A percentile compares a stretch with the other conserved stretches of the same genome.
phyloP scores from a whole-genome alignment of 2,113 vertebrate genomes.

The Toxotes jaculatrix region DNA sequence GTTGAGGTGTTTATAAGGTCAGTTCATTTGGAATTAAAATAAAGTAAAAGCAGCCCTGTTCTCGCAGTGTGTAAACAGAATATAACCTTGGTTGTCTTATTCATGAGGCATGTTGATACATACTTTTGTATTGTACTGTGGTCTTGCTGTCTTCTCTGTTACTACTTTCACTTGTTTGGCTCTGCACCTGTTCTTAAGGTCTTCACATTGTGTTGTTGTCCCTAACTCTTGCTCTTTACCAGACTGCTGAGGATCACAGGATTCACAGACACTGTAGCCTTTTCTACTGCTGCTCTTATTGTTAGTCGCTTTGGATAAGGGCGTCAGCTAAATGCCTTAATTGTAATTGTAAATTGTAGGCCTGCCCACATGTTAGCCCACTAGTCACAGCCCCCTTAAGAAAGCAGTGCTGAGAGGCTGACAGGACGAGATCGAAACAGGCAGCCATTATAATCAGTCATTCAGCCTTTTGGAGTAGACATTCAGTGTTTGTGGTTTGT shows the following conservation, averaged over 20 bases:
- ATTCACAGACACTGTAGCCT: constrained; percentile 51
- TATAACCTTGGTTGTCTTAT: constrained; percentile 7
- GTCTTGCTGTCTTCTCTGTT: constrained; percentile 18
- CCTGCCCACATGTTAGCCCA: constrained; percentile 75
- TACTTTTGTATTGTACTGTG: constrained; percentile 25
- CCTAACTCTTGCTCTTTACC: constrained; percentile 33
- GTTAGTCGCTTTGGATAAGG: constrained; percentile 64
- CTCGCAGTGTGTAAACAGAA: constrained; percentile 12
- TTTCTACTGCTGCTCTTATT: constrained; percentile 58
- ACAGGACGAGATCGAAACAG: constrained; percentile 78
- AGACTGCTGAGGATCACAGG: constrained; percentile 63
- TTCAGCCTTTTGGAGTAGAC: constrained; percentile 79
- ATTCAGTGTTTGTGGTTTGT: constrained; percentile 77
- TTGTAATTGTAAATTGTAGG: constrained; percentile 75
- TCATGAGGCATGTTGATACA: constrained; percentile 17
- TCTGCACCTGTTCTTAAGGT: constrained; percentile 58
- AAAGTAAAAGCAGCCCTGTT: not conserved
- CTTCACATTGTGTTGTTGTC: constrained; percentile 27
- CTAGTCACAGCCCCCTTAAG: constrained; percentile 69
- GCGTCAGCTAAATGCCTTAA: constrained; percentile 75
- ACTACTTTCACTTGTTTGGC: constrained; percentile 14
- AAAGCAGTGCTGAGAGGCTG: constrained; percentile 63
- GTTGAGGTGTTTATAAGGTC: not conserved
- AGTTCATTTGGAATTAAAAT: constrained; percentile 11
- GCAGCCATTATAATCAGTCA: constrained; percentile 82